A percentile compares a stretch with the other conserved stretches of the same genome.
phyloP scores from a whole-genome alignment of 2,888 invertebrate genomes.

The Clostera curtula region DNA sequence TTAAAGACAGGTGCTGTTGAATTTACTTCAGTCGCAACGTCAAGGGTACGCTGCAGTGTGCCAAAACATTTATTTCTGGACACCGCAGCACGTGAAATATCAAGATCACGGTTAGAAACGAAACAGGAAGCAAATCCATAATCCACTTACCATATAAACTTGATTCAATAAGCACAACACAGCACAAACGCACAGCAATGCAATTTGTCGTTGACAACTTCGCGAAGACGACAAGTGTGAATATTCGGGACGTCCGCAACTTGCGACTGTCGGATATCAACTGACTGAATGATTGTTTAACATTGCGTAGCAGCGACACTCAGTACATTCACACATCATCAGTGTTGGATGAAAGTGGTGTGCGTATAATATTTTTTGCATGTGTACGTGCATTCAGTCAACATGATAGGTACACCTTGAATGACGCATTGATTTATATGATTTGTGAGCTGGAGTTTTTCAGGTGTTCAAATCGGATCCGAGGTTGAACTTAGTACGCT shows the following conservation, averaged over 20 bases:
- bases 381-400: conserved; percentile 31
- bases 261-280: conserved; percentile 41
- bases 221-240: conserved; percentile 16
- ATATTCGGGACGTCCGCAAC: conserved; percentile 30
- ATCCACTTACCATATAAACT: conserved; percentile 49
- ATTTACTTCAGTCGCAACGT: conserved; percentile 18
- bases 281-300: conserved; percentile 39
- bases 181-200: conserved; percentile 36
- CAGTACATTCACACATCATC: conserved; percentile 27
- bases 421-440: conserved; percentile 29
- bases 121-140: conserved; percentile 5
- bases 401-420: conserved; percentile 21
- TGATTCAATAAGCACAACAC: conserved; percentile 46
- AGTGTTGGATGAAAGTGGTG: conserved; percentile 41
- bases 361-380: conserved; percentile 18
- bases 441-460: conserved; percentile 3
- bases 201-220: conserved; percentile 25
- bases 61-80: conserved; percentile 63
- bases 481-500: no score
- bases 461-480: background rate
- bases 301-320: conserved; percentile 25
- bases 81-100: conserved; percentile 18
- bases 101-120: conserved; percentile 43
- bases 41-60: conserved; percentile 50
- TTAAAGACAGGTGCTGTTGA: background rate